These are phyloP conservation scores for Ceyx margarethae DNA, from an alignment of 2,113 vertebrate genomes.

Conservation along the genomic window DNA sequence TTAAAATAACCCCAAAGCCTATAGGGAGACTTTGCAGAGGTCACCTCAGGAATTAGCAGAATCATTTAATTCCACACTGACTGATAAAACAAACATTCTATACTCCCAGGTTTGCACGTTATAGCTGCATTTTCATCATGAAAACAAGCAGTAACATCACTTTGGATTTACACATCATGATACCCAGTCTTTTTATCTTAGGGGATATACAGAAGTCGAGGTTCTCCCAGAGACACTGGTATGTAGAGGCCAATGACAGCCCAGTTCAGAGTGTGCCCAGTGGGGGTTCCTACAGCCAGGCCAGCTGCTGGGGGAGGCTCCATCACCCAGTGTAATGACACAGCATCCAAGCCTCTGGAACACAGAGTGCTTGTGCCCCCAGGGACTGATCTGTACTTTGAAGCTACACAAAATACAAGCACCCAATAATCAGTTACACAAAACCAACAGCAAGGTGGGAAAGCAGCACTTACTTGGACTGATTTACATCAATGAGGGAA, in stretches of 20 bases:
- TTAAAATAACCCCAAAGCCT: neutral
- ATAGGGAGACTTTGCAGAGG: neutral
- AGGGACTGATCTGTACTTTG: neutral
- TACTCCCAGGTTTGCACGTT: neutral
- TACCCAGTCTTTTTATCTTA: neutral
- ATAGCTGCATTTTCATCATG: neutral
- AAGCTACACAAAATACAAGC: neutral
- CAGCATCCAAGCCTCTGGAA: neutral
- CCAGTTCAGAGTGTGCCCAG: neutral
- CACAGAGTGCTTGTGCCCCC: neutral
- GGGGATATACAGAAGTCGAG: neutral
- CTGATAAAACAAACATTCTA: neutral
- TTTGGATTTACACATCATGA: neutral
- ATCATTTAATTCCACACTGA: neutral
- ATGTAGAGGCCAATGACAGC: neutral
- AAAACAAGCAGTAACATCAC: neutral
- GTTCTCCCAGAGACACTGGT: neutral
- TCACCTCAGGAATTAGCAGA: neutral
- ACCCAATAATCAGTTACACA: neutral
- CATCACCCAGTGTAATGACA: rapidly evolving
- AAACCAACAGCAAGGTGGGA: neutral
- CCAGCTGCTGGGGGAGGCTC: neutral
- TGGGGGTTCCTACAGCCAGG: neutral
- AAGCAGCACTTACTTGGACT: conserved; percentile 89
- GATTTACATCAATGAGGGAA: conserved; percentile 98